These are phyloP conservation scores for Drosophila tropicalis DNA, from an alignment of 1,140 invertebrate species.

Conservation along the genomic window DNA sequence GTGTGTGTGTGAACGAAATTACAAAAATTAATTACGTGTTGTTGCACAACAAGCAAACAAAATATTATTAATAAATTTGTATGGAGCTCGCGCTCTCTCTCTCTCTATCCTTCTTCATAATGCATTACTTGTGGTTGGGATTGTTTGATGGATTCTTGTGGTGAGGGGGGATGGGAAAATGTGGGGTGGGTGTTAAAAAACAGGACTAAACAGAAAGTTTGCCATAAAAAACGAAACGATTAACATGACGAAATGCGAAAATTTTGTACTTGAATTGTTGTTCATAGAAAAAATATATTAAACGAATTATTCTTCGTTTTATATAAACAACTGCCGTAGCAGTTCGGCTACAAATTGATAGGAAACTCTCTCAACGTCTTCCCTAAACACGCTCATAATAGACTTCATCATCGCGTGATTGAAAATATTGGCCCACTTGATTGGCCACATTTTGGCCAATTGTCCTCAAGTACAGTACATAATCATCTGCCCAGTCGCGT, in stretches of 20 bases:
- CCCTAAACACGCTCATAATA: conserved; percentile 76
- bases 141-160: conserved; percentile 23
- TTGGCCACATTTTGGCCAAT: conserved; percentile 74
- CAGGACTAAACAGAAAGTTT: conserved; percentile 30
- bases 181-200: conserved; percentile 14
- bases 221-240: conserved; percentile 28
- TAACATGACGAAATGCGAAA: conserved; percentile 49
- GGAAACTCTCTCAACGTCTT: conserved; percentile 41
- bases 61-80: conserved; percentile 54
- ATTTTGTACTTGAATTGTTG: conserved; percentile 68
- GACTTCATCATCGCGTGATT: conserved; percentile 50
- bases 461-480: conserved; percentile 72
- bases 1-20: conserved; percentile 39
- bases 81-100: conserved; percentile 55
- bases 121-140: conserved; percentile 52
- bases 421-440: conserved; percentile 70
- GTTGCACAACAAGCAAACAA: conserved; percentile 65
- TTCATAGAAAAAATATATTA: conserved; percentile 36
- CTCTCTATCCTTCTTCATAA: conserved; percentile 81
- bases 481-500: conserved; percentile 78
- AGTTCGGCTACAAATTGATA: conserved; percentile 63
- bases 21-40: conserved; percentile 55
- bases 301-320: conserved; percentile 7
- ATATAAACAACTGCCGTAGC: conserved; percentile 64
- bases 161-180: conserved; percentile 22